Evolutionary conservation across 1,140 invertebrate genomes (phyloP), one percentile per base, ranked within the genome.

Genomic region (Limonius californicus): DNA sequence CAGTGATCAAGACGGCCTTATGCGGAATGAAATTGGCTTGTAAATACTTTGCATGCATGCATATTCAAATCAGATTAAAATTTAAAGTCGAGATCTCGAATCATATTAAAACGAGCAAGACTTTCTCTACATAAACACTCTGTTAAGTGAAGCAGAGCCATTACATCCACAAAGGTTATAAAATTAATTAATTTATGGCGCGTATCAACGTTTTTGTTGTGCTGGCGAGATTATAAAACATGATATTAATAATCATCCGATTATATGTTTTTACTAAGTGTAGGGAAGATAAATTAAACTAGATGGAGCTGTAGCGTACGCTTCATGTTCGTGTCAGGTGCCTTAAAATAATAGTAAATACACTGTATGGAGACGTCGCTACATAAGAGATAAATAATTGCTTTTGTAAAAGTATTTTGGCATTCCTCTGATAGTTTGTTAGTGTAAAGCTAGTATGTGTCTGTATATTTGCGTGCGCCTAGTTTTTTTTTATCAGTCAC

Each of bases 151-250:
- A 50, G 20, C 20, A 7, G n/a, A 16, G 45, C 16, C 14, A 7
- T 50, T 50, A 50, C 16, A 50, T 2, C 16, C 45, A 11, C 16
- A 19, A 21, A 14, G 19, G 16, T 3, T 14, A 50, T 50, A 50
- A 50, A 50, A 50, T 50, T 50, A 50, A 50, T 50, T 50, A 50
- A 50, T 18, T 50, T 50, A 50, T 50, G 15, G 16, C n/a, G 18
- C 45, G 14, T 50, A 50, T 50, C 45, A 50, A n/a, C 45, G n/a
- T 19, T 16, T 18, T 21, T 50, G 14, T 8, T 19, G 16, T 19
- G 14, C n/a, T 19, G 2, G 12, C 16, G 2, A 39, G 14, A 50
- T 50, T 50, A 18, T 50, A 50, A 39, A 50, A 50, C 16, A 3
- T 50, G 16, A 18, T 16, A 50, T 50, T 50, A 32, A 32, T 39